Evolutionary conservation across 2,888 invertebrate genomes (phyloP).

Genomic region (Biston stratarius): DNA sequence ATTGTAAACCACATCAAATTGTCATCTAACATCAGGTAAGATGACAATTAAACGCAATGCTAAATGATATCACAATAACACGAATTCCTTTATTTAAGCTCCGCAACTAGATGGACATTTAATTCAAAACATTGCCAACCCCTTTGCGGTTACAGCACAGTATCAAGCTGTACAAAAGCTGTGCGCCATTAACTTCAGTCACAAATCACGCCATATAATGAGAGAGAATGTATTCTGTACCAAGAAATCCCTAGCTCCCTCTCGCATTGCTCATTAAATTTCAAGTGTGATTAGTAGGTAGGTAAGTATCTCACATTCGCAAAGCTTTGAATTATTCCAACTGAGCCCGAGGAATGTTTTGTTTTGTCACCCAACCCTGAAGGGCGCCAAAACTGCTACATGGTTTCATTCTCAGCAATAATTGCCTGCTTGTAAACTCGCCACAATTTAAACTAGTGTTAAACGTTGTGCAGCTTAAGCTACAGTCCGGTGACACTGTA

Average conservation of each 20-base stretch:
- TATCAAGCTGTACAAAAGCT: slow-evolving; percentile 24
- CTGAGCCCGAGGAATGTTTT: slow-evolving; percentile 20
- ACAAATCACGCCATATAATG: slow-evolving; percentile 36
- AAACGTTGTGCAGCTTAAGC: no score
- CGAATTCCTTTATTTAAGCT: not conserved
- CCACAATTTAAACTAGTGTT: not conserved
- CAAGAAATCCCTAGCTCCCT: slow-evolving; percentile 24
- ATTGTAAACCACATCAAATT: no score
- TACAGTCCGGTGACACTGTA: no score
- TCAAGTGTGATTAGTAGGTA: slow-evolving; percentile 37
- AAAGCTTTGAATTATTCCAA: slow-evolving; percentile 29
- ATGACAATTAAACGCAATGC: no score
- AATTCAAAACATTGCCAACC: slow-evolving; percentile 14
- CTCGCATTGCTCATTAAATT: slow-evolving; percentile 38
- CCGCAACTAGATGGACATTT: slow-evolving; percentile 13
- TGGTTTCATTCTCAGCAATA: slow-evolving; percentile 11
- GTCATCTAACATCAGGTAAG: no score
- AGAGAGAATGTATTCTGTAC: slow-evolving; percentile 23
- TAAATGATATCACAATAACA: not conserved
- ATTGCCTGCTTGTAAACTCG: not conserved
- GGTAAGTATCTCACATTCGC: slow-evolving; percentile 21
- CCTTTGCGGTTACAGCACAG: slow-evolving; percentile 17
- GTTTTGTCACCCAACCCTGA: slow-evolving; percentile 18
- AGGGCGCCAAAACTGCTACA: slow-evolving; percentile 1
- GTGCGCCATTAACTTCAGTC: slow-evolving; percentile 29